Conservation (phyloP, 35 echinoderm and acorn worm species). For the Heliocidaris erythrogramma region DNA sequence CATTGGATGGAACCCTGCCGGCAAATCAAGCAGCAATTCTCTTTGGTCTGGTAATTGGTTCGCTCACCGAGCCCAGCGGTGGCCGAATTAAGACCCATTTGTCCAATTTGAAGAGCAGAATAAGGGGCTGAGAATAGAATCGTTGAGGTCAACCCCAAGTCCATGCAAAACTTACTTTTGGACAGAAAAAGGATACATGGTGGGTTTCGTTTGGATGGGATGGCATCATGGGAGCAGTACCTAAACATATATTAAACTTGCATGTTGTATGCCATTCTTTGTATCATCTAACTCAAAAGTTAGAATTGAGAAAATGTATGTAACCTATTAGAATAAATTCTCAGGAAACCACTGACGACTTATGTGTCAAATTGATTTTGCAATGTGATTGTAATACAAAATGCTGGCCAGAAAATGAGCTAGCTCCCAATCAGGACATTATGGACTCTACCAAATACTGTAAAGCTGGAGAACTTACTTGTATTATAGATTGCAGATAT, state of each 20-base stretch:
- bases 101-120: constrained; percentile 30
- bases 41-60: constrained; percentile 10
- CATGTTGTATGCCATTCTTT: neutral
- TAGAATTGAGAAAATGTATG: too few relatives aligned
- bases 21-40: constrained; percentile 31
- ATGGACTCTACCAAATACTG: too few relatives aligned
- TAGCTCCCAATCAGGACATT: too few relatives aligned
- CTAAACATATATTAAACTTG: neutral
- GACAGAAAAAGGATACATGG: neutral
- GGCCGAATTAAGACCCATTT: constrained; percentile 40
- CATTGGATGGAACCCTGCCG: neutral
- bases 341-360: too few relatives aligned
- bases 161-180: neutral
- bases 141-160: neutral
- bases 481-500: too few relatives aligned
- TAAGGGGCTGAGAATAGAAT: constrained; percentile 16
- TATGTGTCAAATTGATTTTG: too few relatives aligned
- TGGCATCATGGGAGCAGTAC: neutral
- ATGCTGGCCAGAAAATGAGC: too few relatives aligned
- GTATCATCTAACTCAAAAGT: neutral
- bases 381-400: too few relatives aligned
- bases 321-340: too few relatives aligned
- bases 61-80: constrained; percentile 30
- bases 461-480: too few relatives aligned
- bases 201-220: neutral